phyloP scores from a whole-genome alignment of 1,140 invertebrate genomes.

The Eubasilissa regina region DNA sequence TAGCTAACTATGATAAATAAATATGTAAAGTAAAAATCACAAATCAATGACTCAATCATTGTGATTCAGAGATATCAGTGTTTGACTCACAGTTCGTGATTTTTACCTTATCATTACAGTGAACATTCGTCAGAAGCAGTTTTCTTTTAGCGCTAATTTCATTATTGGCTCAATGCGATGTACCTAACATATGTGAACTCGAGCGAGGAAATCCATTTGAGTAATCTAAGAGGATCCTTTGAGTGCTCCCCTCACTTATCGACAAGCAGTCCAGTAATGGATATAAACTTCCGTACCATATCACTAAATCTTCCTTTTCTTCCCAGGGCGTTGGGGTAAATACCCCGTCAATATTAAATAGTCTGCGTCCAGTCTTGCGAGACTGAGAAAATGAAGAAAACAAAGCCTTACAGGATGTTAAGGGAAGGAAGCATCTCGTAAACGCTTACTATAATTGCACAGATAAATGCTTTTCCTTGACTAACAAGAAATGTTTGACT shows the following conservation, averaged over 20 bases:
- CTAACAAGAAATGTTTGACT: too few relatives aligned
- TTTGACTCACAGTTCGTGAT: too few relatives aligned
- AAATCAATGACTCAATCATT: too few relatives aligned
- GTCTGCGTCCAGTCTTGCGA: slow-evolving; percentile 32
- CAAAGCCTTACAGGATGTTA: neutral
- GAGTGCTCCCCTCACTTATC: slow-evolving; percentile 34
- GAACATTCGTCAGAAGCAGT: too few relatives aligned
- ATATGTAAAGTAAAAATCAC: too few relatives aligned
- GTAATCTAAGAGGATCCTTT: slow-evolving; percentile 24
- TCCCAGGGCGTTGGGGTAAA: neutral
- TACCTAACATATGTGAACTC: slow-evolving; percentile 5
- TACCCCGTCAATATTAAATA: slow-evolving; percentile 15
- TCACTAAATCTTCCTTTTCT: slow-evolving; percentile 2
- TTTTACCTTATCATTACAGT: too few relatives aligned
- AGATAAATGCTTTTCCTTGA: too few relatives aligned
- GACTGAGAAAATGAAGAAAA: neutral
- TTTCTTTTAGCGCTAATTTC: neutral
- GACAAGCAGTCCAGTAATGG: slow-evolving; percentile 29
- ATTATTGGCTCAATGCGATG: neutral
- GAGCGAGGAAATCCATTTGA: slow-evolving; percentile 31
- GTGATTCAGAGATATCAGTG: too few relatives aligned
- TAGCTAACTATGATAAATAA: too few relatives aligned
- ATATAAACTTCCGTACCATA: slow-evolving; percentile 27
- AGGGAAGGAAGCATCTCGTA: too few relatives aligned
- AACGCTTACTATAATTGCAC: too few relatives aligned